These are phyloP conservation scores for Acrossocheilus fasciatus DNA, from an alignment of 2,797 vertebrate genomes.

Conservation along the genomic window DNA sequence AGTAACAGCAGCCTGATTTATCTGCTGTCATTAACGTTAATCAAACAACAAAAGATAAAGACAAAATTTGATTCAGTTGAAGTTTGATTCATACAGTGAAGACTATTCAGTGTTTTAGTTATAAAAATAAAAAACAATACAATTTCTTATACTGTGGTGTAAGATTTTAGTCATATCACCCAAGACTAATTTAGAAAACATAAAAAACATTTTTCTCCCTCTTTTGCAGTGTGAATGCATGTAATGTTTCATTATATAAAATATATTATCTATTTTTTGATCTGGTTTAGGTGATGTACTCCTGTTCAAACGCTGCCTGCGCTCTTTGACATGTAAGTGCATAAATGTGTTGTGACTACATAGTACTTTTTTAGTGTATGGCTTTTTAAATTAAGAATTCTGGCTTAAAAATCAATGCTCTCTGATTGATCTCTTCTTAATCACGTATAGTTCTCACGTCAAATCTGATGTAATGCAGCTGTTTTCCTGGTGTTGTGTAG, in stretches of 20 bases:
- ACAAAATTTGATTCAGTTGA: neutral
- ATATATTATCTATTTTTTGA: neutral
- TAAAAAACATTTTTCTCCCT: neutral
- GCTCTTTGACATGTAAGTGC: conserved; percentile 20
- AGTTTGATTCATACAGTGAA: neutral
- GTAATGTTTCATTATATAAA: neutral
- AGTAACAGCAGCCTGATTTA: neutral
- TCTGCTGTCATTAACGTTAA: neutral
- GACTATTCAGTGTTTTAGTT: neutral
- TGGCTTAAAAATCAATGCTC: neutral
- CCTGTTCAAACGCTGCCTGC: neutral
- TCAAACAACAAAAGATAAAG: neutral
- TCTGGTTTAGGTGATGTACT: conserved; percentile 25
- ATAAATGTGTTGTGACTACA: neutral
- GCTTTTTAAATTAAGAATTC: neutral
- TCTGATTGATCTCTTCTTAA: neutral
- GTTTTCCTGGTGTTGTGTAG: conserved; percentile 16
- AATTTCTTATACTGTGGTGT: too few species aligned
- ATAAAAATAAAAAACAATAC: too few species aligned
- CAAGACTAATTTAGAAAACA: neutral
- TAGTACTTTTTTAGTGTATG: neutral
- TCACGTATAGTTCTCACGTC: neutral
- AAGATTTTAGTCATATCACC: too few species aligned
- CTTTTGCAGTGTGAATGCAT: neutral
- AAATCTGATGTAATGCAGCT: neutral